phyloP scores from a whole-genome alignment of 2,797 vertebrate genomes.

The Sebastes kiyomatsui region DNA sequence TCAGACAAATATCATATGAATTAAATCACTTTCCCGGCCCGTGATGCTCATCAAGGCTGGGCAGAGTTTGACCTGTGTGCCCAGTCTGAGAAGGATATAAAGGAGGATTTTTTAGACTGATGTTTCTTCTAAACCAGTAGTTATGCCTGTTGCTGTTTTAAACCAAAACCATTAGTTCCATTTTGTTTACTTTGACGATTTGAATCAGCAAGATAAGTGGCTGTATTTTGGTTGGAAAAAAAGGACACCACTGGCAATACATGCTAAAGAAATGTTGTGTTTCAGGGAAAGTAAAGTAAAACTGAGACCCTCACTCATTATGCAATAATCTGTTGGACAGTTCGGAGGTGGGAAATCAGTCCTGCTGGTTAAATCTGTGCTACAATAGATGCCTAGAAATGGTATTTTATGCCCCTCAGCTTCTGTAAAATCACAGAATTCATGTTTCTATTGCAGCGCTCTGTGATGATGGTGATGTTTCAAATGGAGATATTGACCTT shows the following conservation, averaged over 20 bases:
- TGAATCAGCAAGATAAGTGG: not conserved
- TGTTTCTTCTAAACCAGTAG: not conserved
- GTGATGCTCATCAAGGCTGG: not conserved
- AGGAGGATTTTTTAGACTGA: not conserved
- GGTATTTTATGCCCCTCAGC: slow-evolving; percentile 24
- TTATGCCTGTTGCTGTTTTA: too few species aligned
- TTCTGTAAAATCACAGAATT: slow-evolving; percentile 52
- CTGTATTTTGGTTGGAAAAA: not conserved
- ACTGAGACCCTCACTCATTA: slow-evolving; percentile 17
- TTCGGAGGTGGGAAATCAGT: slow-evolving; percentile 37
- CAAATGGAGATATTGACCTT: slow-evolving; percentile 76
- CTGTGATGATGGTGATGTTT: slow-evolving; percentile 65
- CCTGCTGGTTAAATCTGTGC: slow-evolving; percentile 33
- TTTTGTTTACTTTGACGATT: not conserved
- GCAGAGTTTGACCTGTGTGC: not conserved
- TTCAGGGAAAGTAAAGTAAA: slow-evolving; percentile 18
- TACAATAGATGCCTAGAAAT: slow-evolving; percentile 51
- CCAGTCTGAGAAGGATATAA: not conserved
- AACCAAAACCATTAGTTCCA: not conserved
- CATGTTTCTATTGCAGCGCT: slow-evolving; percentile 45
- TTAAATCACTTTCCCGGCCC: not conserved
- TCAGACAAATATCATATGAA: not conserved
- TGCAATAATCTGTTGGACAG: slow-evolving; percentile 21
- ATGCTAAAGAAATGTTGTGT: slow-evolving; percentile 12
- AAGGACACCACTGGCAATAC: not conserved